Evolutionary conservation across 53 echinoderm and acorn worm genomes (phyloP), one percentile per base, ranked within the genome.

Genomic region (Hippasteria phrygiana): DNA sequence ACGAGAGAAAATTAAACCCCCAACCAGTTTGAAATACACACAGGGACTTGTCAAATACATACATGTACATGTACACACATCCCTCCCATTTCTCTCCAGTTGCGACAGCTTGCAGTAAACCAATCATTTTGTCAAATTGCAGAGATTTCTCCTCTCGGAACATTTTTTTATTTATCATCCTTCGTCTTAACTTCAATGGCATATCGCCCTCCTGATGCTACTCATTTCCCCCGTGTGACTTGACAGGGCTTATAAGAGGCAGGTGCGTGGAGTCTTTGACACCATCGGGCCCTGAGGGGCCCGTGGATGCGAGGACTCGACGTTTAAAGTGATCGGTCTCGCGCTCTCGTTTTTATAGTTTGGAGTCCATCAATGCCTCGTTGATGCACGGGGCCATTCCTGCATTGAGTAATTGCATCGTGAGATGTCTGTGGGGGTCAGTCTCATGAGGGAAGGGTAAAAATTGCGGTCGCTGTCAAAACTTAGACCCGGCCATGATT

Each of bases 141-240:
- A 43, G 28, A 43, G 43, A 76, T 48, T 50, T 35, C 26, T 76
- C 1, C 11, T 18, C 33, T 29, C 31, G 50, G 36, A 35, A 33
- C 9, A 1, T 35, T 67, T 35, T 31, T 50, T 33, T 46, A 3
- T 74, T 11, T 50, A 11, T 34, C 74, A 22, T 17, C 24, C 47
- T 46, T 9, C 73, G 45, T 31, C 73, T 0, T 43, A 40, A 24
- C 75, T 29, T 76, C 76, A 47, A 75, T 75, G 22, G 26, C 20
- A 24, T 59, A 0, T 14, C 26, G 26, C 46, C 46, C 7, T 4
- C 2, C 43, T 51, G n/a, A n/a, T n/a, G n/a, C n/a, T n/a, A n/a
- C n/a, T n/a, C n/a, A n/a, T 35, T 50, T 51, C 76, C 76, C 76
- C 18, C 10, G 26, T 59, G 32, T 76, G 76, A 53, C 76, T 75